Conservation (phyloP, 2,888 invertebrate genomes). For the Antheraea assamensis region DNA sequence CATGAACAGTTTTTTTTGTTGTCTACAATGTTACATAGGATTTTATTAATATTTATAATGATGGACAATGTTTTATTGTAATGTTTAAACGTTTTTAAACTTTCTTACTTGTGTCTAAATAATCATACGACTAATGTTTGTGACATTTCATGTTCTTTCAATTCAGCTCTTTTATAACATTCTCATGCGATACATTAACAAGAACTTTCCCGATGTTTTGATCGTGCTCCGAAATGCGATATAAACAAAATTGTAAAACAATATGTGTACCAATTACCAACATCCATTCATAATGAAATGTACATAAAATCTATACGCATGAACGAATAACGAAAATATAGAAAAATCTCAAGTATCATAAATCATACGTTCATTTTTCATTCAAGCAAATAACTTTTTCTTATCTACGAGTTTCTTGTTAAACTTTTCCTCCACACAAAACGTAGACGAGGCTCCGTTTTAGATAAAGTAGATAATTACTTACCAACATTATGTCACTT, state of each 20-base stretch:
- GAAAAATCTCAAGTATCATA: background rate
- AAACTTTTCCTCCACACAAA: conserved; percentile 38
- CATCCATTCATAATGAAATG: too few relatives aligned
- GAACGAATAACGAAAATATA: background rate
- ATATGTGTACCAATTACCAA: too few relatives aligned
- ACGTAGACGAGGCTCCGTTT: conserved; percentile 36
- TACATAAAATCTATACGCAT: background rate
- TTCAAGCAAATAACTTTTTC: conserved; percentile 56
- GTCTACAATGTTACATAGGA: background rate
- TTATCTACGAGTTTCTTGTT: conserved; percentile 50
- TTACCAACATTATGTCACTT: conserved; percentile 42
- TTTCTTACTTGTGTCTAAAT: too few relatives aligned
- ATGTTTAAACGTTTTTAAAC: background rate
- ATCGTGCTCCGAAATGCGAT: too few relatives aligned
- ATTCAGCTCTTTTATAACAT: too few relatives aligned
- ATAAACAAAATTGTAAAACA: too few relatives aligned
- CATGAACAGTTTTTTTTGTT: background rate
- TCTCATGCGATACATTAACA: too few relatives aligned
- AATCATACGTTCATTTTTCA: conserved; percentile 50
- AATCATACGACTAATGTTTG: too few relatives aligned
- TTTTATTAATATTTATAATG: background rate
- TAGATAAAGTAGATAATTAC: conserved; percentile 47
- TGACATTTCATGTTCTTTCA: too few relatives aligned
- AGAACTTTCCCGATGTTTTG: too few relatives aligned
- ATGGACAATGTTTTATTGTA: background rate